Evolutionary conservation across 2,113 vertebrate species (phyloP), one percentile per base, ranked within the genome.

Genomic region (Murina feae): DNA sequence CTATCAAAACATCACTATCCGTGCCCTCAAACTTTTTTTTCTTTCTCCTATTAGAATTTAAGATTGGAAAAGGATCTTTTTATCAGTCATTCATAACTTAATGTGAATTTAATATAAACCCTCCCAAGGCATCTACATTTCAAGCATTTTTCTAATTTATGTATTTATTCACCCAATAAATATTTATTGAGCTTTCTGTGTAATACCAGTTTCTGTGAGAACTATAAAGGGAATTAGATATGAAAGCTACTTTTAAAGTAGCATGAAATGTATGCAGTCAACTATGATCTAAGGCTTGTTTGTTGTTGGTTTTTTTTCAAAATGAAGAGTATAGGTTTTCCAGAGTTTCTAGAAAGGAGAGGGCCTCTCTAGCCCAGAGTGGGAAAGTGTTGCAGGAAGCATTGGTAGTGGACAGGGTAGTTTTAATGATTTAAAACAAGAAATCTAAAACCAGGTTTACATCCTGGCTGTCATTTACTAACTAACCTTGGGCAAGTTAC

Each of bases 141-240:
- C 78, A 91, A 63, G 42, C 47, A 81, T 74, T 81, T 93, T 96
- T 85, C 71, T 91, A 42, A 91, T 85, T 69, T 84, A 42, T 75
- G 18, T 79, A 71, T 83, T 83, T 60, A 65, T 90, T 85, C 49
- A 81, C 58, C 35, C 7, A 76, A 21, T 66, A 75, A 63, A 71
- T 93, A 93, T 47, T 80, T 80, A 58, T 75, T 81, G 32, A 65
- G 49, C 30, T 53, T 85, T 80, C 32, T 93, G 11, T 21, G 30
- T 28, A 71, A 74, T 44, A 28, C 44, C 93, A 84, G 55, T 85
- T 91, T 85, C 28, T 81, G 42, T 86, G 83, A 91, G 68, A 78
- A 79, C 58, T 58, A 21, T 25, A 66, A 74, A 32, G 11, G 75
- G 32, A 91, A 71, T 79, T 95, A 69, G 18, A 68, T 69, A 85